A percentile compares a stretch with the other conserved stretches of the same genome.
phyloP scores from a whole-genome alignment of 2,797 vertebrate genomes.

The Paguma larvata region DNA sequence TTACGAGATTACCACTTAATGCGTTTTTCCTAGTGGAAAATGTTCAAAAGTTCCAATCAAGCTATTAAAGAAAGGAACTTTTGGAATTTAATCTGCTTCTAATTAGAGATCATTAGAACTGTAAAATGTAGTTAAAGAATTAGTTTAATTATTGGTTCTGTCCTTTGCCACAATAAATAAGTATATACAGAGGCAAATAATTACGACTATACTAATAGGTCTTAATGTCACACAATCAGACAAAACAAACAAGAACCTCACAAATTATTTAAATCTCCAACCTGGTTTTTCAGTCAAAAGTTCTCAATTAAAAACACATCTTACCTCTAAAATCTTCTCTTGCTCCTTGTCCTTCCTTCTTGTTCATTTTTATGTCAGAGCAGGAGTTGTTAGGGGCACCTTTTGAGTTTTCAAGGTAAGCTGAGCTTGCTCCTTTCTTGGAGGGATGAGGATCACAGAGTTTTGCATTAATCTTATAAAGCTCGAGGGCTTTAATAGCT shows the following conservation, averaged over 20 bases:
- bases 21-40: neutral
- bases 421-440: conserved; percentile 98
- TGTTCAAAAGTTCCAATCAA: neutral
- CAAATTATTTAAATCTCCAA: neutral
- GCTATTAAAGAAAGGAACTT: conserved; percentile 16
- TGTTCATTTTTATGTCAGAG: conserved; percentile 93
- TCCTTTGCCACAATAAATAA: neutral
- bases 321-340: conserved; percentile 96
- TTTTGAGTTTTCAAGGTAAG: conserved; percentile 95
- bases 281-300: neutral
- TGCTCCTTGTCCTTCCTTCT: conserved; percentile 91
- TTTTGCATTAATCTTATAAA: conserved; percentile 99
- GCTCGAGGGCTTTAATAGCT: conserved; percentile 98
- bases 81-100: neutral
- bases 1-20: neutral
- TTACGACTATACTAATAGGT: neutral
- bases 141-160: neutral
- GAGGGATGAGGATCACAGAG: conserved; percentile 98
- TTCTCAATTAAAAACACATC: conserved; percentile 59
- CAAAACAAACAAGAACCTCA: neutral
- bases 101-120: neutral
- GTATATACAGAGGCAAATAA: neutral
- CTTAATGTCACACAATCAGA: neutral
- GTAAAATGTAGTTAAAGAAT: neutral
- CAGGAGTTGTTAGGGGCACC: conserved; percentile 92